Percentiles rank a stretch among this genome's conserved stretches.
phyloP scores from a whole-genome alignment of 2,888 invertebrate genomes.

The Mylabris sibirica region DNA sequence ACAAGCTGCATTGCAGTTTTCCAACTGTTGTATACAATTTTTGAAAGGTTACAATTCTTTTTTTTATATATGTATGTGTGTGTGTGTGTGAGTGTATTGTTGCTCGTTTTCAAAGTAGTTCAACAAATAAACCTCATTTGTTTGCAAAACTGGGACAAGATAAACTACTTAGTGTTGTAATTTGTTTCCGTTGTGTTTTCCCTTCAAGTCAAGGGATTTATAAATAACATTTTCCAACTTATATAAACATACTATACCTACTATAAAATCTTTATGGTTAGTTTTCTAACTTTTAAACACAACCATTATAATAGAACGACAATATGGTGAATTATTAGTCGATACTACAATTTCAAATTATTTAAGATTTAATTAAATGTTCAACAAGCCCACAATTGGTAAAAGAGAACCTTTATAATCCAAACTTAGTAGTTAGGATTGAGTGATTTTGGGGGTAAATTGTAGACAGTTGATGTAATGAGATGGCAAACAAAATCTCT shows the following conservation, averaged over 20 bases:
- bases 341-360: not conserved
- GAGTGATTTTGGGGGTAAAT: not conserved
- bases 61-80: no score
- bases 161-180: conserved; percentile 33
- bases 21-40: not conserved
- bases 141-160: conserved; percentile 30
- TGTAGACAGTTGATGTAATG: not conserved
- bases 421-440: not conserved
- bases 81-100: conserved; percentile 18
- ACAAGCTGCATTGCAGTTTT: conserved; percentile 1
- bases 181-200: conserved; percentile 33
- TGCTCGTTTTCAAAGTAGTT: conserved; percentile 29
- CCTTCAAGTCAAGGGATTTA: conserved; percentile 29
- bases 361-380: not conserved
- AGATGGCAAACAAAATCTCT: not conserved
- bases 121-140: conserved; percentile 31
- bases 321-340: conserved; percentile 10
- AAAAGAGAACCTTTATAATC: not conserved
- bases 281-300: conserved; percentile 16
- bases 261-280: conserved; percentile 26
- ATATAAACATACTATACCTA: not conserved
- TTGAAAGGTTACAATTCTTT: not conserved
- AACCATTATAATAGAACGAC: no score
- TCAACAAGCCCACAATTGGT: not conserved
- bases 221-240: conserved; percentile 28